phyloP scores from a whole-genome alignment of 1,140 invertebrate genomes.

The Drosophila pruinosa region DNA sequence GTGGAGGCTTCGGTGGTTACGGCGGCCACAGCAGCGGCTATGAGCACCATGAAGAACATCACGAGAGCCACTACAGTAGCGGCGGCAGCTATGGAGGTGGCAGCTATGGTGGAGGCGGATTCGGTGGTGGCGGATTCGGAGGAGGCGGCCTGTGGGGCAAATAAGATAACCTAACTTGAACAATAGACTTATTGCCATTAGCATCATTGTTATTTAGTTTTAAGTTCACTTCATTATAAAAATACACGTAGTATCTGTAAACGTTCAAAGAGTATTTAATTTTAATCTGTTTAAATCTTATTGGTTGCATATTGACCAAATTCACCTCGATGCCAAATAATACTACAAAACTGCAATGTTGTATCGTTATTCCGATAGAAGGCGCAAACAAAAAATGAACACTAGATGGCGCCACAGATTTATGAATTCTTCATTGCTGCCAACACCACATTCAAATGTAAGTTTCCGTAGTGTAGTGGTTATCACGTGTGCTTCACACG shows the following conservation, averaged over 20 bases:
- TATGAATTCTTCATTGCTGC: neutral
- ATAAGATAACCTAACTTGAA: slow-evolving; percentile 29
- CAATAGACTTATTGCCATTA: slow-evolving; percentile 34
- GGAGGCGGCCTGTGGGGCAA: slow-evolving; percentile 55
- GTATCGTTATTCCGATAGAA: too few species aligned
- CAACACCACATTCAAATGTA: accelerated
- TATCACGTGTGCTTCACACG: slow-evolving; percentile 86
- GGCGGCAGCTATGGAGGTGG: slow-evolving; percentile 41
- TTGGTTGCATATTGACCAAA: too few species aligned
- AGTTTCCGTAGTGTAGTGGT: slow-evolving; percentile 84
- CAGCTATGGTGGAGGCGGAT: slow-evolving; percentile 29
- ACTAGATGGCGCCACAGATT: neutral
- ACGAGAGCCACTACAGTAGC: slow-evolving; percentile 61
- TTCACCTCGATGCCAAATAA: too few species aligned
- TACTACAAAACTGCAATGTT: neutral
- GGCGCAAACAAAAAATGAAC: neutral
- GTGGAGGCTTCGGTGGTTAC: slow-evolving; percentile 53
- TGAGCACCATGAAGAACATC: slow-evolving; percentile 57
- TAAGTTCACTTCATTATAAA: slow-evolving; percentile 33
- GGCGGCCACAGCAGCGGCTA: slow-evolving; percentile 46
- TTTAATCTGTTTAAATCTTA: slow-evolving; percentile 10
- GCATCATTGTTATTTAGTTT: slow-evolving; percentile 61
- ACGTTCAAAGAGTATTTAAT: neutral
- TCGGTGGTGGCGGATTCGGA: slow-evolving; percentile 37
- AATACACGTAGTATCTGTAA: neutral